These are phyloP conservation scores for Perca schrenkii DNA, from an alignment of 2,113 vertebrate species.

Conservation along the genomic window DNA sequence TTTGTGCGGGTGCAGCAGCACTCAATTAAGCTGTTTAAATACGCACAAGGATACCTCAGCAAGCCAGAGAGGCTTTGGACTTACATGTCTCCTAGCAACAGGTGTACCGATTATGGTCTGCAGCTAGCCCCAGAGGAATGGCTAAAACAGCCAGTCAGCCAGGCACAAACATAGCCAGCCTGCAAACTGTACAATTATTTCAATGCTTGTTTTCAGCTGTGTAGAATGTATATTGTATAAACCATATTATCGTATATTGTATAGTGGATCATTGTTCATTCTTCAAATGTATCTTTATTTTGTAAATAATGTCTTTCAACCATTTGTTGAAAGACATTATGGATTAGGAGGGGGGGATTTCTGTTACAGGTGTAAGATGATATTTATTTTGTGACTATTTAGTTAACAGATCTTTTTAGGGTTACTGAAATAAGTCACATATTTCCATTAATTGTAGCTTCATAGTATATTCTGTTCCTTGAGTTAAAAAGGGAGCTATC, in stretches of 20 bases:
- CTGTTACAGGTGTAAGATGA: neutral
- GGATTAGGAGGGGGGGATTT: neutral
- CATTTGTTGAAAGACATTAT: neutral
- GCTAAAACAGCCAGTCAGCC: constrained; percentile 63
- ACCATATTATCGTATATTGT: neutral
- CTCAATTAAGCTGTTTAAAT: constrained; percentile 90
- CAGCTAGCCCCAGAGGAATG: constrained; percentile 74
- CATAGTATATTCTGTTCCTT: no score
- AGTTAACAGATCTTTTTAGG: no score
- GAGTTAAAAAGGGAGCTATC: no score
- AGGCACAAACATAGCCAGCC: constrained; percentile 37
- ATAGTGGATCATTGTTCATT: neutral
- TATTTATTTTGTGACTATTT: no score
- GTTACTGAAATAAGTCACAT: no score
- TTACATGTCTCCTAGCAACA: constrained; percentile 90
- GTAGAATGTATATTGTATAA: neutral
- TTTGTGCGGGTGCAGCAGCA: constrained; percentile 82
- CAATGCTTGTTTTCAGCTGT: neutral
- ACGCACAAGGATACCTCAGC: constrained; percentile 84
- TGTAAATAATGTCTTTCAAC: neutral
- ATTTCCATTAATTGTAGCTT: no score
- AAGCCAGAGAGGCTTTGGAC: constrained; percentile 86
- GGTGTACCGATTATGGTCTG: constrained; percentile 84
- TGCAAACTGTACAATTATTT: constrained; percentile 26
- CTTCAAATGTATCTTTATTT: neutral